Evolutionary conservation across 2,888 invertebrate species (phyloP), one percentile per base, ranked within the genome.

Genomic region (Nomada hirtipes): DNA sequence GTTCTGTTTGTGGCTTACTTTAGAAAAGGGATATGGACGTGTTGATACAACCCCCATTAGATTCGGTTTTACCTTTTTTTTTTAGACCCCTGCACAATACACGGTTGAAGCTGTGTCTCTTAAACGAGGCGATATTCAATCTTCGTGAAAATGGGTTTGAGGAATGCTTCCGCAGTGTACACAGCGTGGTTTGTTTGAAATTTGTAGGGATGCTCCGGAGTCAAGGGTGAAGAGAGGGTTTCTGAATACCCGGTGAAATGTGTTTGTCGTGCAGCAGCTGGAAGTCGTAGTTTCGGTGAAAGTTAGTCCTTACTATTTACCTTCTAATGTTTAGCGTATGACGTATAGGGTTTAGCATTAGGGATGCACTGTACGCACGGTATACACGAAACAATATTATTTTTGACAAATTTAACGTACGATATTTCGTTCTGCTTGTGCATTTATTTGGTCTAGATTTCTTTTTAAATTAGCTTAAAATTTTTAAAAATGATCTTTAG

Each of bases 1-100:
- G 64, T 57, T 64, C 65, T 70, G 79, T 82, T 80, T 71, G 72
- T 53, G 75, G 81, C 80, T 82, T 75, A 75, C 75, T 64, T 61
- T 50, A 53, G 61, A 23, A 67, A 53, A 47, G 13, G 13, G 47
- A 15, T 15, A 13, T 23, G 44, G 23, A 44, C 13, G 29, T 2
- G 52, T 57, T 29, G 13, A 47, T 20, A 44, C 50, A 15, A 2
- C 23, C 59, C 73, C 67, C 55, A 36, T 72, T 68, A 44, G 36
- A 57, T 61, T 50, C 55, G 20, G 20, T 10, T 36, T 20, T 52
- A 29, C 20, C n/a, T 63, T 53, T 20, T 18, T 11, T 20, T 0
- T n/a, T 26, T 52, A 13, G 11, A 20, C 15, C 9, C 29, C 29
- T 65, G n/a, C 0, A 36, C 52, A 36, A 13, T 18, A 36, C 36